phyloP scores from a whole-genome alignment of 2,888 invertebrate species.

The Eupithecia dodoneata region DNA sequence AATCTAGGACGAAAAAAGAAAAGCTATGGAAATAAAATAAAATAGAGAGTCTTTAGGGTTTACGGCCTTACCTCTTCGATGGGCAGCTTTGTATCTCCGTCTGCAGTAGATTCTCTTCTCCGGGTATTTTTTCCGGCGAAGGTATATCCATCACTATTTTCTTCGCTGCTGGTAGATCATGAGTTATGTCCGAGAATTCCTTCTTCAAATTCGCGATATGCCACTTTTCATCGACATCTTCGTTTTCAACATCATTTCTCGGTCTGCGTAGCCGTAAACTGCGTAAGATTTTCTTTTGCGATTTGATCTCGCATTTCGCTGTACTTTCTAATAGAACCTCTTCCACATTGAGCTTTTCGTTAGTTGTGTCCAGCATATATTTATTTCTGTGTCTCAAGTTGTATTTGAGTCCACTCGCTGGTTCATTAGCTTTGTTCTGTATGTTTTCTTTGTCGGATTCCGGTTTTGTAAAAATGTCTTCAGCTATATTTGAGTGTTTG shows the following conservation, averaged over 20 bases:
- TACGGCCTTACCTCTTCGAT: slow-evolving; percentile 68
- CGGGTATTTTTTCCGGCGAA: slow-evolving; percentile 64
- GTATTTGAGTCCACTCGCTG: slow-evolving; percentile 54
- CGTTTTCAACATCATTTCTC: slow-evolving; percentile 55
- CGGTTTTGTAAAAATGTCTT: slow-evolving; percentile 24
- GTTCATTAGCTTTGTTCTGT: slow-evolving; percentile 18
- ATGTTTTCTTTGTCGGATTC: slow-evolving; percentile 34
- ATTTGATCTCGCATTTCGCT: slow-evolving; percentile 52
- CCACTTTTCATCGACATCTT: slow-evolving; percentile 54
- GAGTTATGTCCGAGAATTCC: slow-evolving; percentile 72
- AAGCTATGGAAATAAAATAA: neutral
- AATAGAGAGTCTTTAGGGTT: neutral
- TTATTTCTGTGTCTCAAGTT: slow-evolving; percentile 61
- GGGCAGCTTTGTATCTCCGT: slow-evolving; percentile 71
- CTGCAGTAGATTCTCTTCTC: slow-evolving; percentile 61
- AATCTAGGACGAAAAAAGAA: neutral
- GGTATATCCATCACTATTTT: slow-evolving; percentile 65
- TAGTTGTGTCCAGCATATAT: slow-evolving; percentile 14
- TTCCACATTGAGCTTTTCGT: slow-evolving; percentile 39
- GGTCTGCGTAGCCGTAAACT: slow-evolving; percentile 62
- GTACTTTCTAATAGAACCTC: slow-evolving; percentile 52
- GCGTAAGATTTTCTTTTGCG: slow-evolving; percentile 52
- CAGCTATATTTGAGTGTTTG: slow-evolving; percentile 4
- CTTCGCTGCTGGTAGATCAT: slow-evolving; percentile 61
- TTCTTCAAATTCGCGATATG: slow-evolving; percentile 71